Evolutionary conservation across 2,113 vertebrate species (phyloP).

Genomic region (Crotalus horridus): DNA sequence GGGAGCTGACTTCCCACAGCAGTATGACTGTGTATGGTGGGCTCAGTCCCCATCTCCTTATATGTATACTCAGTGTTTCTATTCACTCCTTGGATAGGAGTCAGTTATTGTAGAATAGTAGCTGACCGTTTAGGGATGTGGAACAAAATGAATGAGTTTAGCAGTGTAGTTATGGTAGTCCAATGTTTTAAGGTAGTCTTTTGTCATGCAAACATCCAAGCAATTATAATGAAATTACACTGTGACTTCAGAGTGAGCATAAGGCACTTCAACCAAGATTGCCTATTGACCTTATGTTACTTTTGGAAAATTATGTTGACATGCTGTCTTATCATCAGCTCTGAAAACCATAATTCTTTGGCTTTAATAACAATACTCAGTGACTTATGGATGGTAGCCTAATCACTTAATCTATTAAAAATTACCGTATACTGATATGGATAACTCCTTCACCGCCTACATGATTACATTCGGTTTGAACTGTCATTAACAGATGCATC

Average conservation of each 20-base stretch:
- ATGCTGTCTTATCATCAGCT: background rate
- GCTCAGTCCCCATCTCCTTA: background rate
- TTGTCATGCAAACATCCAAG: background rate
- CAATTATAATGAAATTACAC: background rate
- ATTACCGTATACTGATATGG: background rate
- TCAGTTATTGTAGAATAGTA: background rate
- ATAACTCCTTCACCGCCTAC: background rate
- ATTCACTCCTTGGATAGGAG: background rate
- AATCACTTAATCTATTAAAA: slow-evolving; percentile 1
- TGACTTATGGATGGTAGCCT: background rate
- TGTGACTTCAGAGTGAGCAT: background rate
- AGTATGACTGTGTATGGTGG: background rate
- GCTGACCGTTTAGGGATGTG: background rate
- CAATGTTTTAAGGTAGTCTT: background rate
- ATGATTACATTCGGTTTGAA: background rate
- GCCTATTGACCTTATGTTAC: background rate
- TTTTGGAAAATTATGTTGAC: background rate
- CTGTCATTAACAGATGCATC: background rate
- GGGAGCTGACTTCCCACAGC: too few relatives aligned
- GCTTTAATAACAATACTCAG: background rate
- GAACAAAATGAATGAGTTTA: background rate
- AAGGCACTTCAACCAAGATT: background rate
- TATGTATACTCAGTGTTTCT: background rate
- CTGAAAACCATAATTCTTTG: background rate
- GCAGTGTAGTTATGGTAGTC: background rate